Conservation (phyloP, 2,113 vertebrate species). For the Machaerirhynchus nigripectus region DNA sequence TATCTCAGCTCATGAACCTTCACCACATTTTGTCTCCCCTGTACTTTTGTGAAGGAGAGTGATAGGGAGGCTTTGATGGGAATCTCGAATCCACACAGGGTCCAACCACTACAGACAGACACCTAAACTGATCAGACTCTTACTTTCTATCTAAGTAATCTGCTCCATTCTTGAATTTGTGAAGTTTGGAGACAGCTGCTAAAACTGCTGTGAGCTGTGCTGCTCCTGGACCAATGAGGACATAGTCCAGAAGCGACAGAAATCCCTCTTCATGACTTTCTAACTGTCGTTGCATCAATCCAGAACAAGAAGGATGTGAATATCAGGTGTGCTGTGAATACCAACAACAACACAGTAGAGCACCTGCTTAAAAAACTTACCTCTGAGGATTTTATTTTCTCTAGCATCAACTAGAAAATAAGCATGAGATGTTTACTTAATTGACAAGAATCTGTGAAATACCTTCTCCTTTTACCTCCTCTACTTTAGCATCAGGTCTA, state of each 20-base stretch:
- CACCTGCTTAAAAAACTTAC: neutral
- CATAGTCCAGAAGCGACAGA: neutral
- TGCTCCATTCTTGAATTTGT: neutral
- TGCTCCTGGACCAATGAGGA: accelerated
- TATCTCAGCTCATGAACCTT: neutral
- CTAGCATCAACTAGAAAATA: neutral
- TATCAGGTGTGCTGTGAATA: neutral
- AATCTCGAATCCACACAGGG: neutral
- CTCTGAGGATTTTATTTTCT: neutral
- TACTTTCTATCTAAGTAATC: neutral
- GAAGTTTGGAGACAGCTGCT: neutral
- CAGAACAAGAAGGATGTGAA: neutral
- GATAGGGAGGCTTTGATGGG: neutral
- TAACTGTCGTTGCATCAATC: neutral
- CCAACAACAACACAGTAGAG: neutral
- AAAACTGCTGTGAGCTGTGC: neutral
- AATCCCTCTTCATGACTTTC: neutral
- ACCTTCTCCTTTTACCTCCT: neutral
- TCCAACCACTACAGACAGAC: neutral
- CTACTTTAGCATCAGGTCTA: neutral
- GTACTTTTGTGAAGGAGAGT: neutral
- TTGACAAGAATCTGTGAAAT: neutral
- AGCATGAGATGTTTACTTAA: neutral
- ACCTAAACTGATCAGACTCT: neutral
- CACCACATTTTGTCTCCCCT: neutral